These are phyloP conservation scores for Acronicta alni DNA, from an alignment of 2,888 invertebrate genomes.

Conservation along the genomic window DNA sequence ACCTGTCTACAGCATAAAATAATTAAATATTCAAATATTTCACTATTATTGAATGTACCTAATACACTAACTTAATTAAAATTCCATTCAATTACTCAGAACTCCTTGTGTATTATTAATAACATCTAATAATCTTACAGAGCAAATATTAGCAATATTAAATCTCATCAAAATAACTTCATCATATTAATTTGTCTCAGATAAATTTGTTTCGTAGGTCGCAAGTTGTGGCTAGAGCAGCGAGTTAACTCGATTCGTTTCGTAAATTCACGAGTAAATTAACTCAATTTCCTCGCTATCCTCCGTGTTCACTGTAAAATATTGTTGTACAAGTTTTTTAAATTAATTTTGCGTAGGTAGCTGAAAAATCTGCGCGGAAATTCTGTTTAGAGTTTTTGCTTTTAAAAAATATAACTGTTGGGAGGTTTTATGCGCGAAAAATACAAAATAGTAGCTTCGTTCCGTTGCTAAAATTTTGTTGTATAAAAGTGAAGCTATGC, in stretches of 20 bases:
- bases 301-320: slow-evolving; percentile 27
- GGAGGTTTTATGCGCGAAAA: not conserved
- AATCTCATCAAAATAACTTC: slow-evolving; percentile 37
- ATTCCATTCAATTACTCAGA: slow-evolving; percentile 13
- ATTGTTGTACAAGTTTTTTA: slow-evolving; percentile 23
- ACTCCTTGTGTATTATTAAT: slow-evolving; percentile 15
- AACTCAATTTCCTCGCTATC: slow-evolving; percentile 27
- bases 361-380: slow-evolving; percentile 13
- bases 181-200: slow-evolving; percentile 28
- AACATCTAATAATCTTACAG: slow-evolving; percentile 19
- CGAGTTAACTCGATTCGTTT: slow-evolving; percentile 27
- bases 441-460: not conserved
- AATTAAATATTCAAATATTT: slow-evolving; percentile 3
- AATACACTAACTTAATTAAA: slow-evolving; percentile 14
- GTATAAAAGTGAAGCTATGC: not conserved
- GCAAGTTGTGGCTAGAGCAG: slow-evolving; percentile 23
- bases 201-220: slow-evolving; percentile 31
- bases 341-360: slow-evolving; percentile 7
- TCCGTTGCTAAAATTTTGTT: not conserved
- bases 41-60: too few species aligned
- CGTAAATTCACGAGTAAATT: slow-evolving; percentile 25
- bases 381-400: slow-evolving; percentile 20
- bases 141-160: slow-evolving; percentile 30
- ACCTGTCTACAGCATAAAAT: not conserved
- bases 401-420: slow-evolving; percentile 8